Percentiles rank a stretch among this genome's conserved stretches.
phyloP scores from a whole-genome alignment of 2,888 invertebrate genomes.

The Plebejus anna region DNA sequence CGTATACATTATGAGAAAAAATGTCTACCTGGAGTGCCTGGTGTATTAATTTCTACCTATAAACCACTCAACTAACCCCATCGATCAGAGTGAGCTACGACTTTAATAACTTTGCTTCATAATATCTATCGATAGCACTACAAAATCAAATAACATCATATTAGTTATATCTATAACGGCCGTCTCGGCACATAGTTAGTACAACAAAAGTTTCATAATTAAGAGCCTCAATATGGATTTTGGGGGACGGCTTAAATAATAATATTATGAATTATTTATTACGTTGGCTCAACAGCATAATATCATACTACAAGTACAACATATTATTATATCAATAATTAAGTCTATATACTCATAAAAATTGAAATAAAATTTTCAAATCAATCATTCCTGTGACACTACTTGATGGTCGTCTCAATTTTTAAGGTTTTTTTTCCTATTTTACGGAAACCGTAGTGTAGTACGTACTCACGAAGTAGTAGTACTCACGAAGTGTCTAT shows the following conservation, averaged over 20 bases:
- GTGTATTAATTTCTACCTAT: not conserved
- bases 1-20: not conserved
- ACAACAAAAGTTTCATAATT: constrained; percentile 15
- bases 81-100: not conserved
- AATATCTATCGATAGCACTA: not conserved
- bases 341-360: too few species aligned
- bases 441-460: too few species aligned
- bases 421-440: too few species aligned
- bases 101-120: constrained; percentile 3
- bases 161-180: not conserved
- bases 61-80: not conserved
- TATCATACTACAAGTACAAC: too few species aligned
- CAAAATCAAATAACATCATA: constrained; percentile 13
- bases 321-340: too few species aligned
- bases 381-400: too few species aligned
- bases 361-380: too few species aligned
- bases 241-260: not conserved
- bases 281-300: not conserved
- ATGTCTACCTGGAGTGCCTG: not conserved
- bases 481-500: too few species aligned
- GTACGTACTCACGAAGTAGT: too few species aligned
- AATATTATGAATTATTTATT: not conserved
- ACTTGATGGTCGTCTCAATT: too few species aligned
- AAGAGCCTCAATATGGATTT: not conserved
- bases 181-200: constrained; percentile 1